Evolutionary conservation across 1,140 invertebrate species (phyloP), one percentile per base, ranked within the genome.

Genomic region (Plectrocnemia conspersa): DNA sequence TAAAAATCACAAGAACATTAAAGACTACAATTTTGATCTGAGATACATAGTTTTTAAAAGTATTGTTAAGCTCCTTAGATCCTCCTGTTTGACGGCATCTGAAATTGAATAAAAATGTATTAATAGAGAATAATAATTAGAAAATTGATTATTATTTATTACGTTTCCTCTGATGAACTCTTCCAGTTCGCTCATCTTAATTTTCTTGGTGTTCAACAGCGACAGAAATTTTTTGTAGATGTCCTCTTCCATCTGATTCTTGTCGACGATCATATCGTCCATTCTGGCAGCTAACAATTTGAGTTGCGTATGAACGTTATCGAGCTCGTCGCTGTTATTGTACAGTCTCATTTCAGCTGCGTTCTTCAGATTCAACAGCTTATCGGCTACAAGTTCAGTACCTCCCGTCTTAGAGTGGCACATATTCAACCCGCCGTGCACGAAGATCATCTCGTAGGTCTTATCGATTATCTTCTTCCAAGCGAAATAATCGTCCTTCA

Each of bases 171-270:
- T 49, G 3, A 56, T 25, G 40, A 60, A 56, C 5, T 60, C 58
- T 44, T 55, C 58, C 13, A 52, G 19, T 18, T 35, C 18, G 2
- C 33, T 15, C 3, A 47, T 36, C 19, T 48, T 50, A 13, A 52
- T 33, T 24, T 60, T 60, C 38, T 60, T 60, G 10, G 29, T 19
- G 23, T 60, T 60, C 10, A 60, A 18, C 15, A 60, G n/a, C 25
- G 11, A 18, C 9, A 55, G 25, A 49, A 55, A 60, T 48, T 52
- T 60, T 11, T 16, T 19, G 29, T 52, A 56, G 16, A 60, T 29
- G 13, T 60, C 58, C 18, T 60, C 24, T 32, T 60, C 58, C 58
- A 60, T 60, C 38, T 53, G 24, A 3, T 19, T 47, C 40, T 60
- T 60, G 19, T 47, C 16, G 22, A 52, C 21, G 7, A 36, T 27